Conservation (phyloP, 2,797 vertebrate species). For the Remorina albescens region DNA sequence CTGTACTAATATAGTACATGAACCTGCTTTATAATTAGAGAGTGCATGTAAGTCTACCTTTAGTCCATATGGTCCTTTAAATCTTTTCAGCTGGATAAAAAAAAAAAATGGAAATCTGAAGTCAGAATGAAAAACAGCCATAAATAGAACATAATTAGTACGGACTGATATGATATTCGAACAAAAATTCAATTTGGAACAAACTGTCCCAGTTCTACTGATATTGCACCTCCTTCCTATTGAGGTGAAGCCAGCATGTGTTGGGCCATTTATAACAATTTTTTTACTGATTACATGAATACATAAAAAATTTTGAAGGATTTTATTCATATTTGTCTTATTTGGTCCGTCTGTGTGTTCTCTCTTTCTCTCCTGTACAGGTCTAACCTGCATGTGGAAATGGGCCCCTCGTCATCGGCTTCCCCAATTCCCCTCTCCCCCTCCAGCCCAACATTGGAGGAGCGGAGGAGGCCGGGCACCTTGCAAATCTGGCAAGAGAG, state of each 20-base stretch:
- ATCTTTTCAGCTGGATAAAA: too few relatives aligned
- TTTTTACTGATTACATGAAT: background rate
- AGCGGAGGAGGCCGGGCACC: conserved; percentile 85
- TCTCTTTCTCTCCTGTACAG: conserved; percentile 26
- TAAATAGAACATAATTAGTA: background rate
- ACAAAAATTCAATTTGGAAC: background rate
- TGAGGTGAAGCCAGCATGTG: too few relatives aligned
- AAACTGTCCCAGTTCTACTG: too few relatives aligned
- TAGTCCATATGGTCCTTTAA: too few relatives aligned
- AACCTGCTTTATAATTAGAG: too few relatives aligned
- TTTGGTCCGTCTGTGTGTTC: background rate
- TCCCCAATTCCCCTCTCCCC: conserved; percentile 59
- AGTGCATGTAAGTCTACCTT: too few relatives aligned
- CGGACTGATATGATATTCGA: background rate
- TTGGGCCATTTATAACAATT: background rate
- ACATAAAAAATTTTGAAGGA: too few relatives aligned
- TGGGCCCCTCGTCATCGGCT: conserved; percentile 13
- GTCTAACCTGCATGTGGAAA: conserved; percentile 54
- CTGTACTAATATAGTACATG: too few relatives aligned
- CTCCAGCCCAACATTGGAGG: conserved; percentile 83
- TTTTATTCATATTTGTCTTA: background rate
- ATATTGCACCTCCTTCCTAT: too few relatives aligned
- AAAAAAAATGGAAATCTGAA: too few relatives aligned
- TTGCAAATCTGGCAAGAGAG: conserved; percentile 92
- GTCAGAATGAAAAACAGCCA: background rate